Evolutionary conservation across 2,113 vertebrate genomes (phyloP), one percentile per base, ranked within the genome.

Genomic region (Oxygymnocypris stewartii): DNA sequence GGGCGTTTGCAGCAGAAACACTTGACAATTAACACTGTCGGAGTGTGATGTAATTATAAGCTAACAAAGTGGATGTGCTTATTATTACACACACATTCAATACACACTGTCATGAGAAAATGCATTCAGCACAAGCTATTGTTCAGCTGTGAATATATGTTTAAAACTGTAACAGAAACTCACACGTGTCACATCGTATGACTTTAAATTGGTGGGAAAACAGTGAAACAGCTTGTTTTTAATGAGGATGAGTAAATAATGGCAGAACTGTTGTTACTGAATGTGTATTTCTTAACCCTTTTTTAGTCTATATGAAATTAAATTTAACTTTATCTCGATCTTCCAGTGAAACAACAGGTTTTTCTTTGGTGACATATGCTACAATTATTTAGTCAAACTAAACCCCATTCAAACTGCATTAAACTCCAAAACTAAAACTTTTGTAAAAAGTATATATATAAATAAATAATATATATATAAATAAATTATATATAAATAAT

Each of bases 11-110:
- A 25, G 14, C 57, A 63, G 37, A 63, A 80, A 42, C 35, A 44
- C 35, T 63, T 20, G 37, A 28, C 23, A 63, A 63, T 63, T 42
- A 63, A 44, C 2, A n/a, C 57, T 28, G 35, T 42, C 9, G 3
- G 20, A 80, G 57, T 63, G 79, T 63, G 79, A 80, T 42, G 37
- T 28, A 80, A 63, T 80, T 42, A 63, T 63, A 63, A 42, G 35
- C 37, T 44, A 63, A 44, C 79, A 35, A 28, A 35, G 16, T 35
- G 47, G 47, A 79, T 79, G 71, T 44, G 18, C 71, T 74, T 74
- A 40, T 74, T 74, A 11, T 78, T 78, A 57, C 49, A 79, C 28
- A 80, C 57, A 63, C 18, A 79, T 40, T 6, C 11, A 79, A 23
- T 59, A 57, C 25, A 79, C 35, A 25, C 49, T 1, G 20, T 35